Evolutionary conservation across 1,140 invertebrate genomes (phyloP).

Genomic region (Mactra quadrangularis): DNA sequence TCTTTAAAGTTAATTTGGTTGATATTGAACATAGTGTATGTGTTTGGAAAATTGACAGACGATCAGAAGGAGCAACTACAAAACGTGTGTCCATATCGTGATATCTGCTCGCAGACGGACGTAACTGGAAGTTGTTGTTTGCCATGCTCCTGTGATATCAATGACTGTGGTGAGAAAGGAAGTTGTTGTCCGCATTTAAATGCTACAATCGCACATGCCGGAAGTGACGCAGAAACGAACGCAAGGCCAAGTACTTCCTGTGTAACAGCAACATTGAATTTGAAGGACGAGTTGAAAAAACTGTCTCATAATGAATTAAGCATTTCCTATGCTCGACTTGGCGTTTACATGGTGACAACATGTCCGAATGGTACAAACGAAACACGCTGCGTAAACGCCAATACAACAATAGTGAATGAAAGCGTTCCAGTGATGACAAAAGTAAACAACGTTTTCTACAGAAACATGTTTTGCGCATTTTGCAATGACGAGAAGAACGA

Average conservation of each 20-base stretch:
- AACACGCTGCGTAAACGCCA: slow-evolving; percentile 7
- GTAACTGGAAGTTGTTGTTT: not conserved
- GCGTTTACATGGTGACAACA: slow-evolving; percentile 27
- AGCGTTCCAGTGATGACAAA: slow-evolving; percentile 13
- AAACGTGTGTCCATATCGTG: not conserved
- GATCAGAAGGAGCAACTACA: not conserved
- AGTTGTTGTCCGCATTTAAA: slow-evolving; percentile 36
- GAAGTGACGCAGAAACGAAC: not conserved
- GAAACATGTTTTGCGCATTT: slow-evolving; percentile 40
- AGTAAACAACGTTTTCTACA: not conserved
- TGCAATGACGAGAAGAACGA: slow-evolving; percentile 25
- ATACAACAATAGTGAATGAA: slow-evolving; percentile 4
- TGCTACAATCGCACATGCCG: not conserved
- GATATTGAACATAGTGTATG: not conserved
- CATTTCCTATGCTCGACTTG: slow-evolving; percentile 5
- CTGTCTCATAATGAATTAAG: not conserved
- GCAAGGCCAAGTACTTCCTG: not conserved
- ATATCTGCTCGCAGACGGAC: not conserved
- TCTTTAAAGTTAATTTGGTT: no score
- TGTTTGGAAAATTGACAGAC: not conserved
- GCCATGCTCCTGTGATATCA: slow-evolving; percentile 25
- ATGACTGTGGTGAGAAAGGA: not conserved
- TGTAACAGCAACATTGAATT: not conserved
- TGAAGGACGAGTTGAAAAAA: not conserved
- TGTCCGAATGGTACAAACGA: slow-evolving; percentile 11